These are phyloP conservation scores for Cottoperca gobio DNA, from an alignment of 2,797 vertebrate species.

Conservation along the genomic window DNA sequence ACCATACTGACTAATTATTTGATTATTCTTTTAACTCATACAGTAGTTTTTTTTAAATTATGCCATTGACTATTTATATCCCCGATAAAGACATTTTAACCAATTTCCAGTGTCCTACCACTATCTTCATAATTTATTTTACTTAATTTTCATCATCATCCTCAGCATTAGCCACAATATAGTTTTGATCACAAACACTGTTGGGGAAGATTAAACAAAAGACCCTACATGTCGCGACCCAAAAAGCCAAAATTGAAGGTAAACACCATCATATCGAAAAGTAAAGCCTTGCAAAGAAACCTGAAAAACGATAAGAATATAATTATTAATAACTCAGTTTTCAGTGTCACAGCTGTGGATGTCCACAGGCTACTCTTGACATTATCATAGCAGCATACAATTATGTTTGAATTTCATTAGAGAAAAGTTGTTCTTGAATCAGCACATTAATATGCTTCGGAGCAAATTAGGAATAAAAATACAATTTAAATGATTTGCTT, in stretches of 20 bases:
- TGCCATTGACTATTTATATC: background rate
- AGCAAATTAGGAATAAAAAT: conserved; percentile 4
- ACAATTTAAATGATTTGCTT: background rate
- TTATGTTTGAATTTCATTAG: conserved; percentile 44
- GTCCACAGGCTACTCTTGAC: conserved; percentile 53
- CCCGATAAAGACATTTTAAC: background rate
- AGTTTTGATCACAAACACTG: too few relatives aligned
- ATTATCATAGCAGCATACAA: conserved; percentile 43
- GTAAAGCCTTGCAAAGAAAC: conserved; percentile 9
- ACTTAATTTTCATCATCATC: background rate
- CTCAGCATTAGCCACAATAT: too few relatives aligned
- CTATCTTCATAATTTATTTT: background rate
- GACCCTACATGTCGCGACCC: background rate
- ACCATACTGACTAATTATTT: conserved; percentile 8
- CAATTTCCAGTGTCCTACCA: background rate
- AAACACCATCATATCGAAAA: background rate
- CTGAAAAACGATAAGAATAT: background rate
- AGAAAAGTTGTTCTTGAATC: conserved; percentile 22
- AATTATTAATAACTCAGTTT: conserved; percentile 1
- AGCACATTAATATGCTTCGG: conserved; percentile 2
- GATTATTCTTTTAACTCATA: conserved; percentile 7
- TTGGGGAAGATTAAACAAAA: background rate
- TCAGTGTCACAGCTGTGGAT: conserved; percentile 29
- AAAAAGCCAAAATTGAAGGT: background rate
- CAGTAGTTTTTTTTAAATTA: background rate